These are phyloP conservation scores for Cotesia congregata DNA, from an alignment of 2,888 invertebrate species.

Conservation along the genomic window DNA sequence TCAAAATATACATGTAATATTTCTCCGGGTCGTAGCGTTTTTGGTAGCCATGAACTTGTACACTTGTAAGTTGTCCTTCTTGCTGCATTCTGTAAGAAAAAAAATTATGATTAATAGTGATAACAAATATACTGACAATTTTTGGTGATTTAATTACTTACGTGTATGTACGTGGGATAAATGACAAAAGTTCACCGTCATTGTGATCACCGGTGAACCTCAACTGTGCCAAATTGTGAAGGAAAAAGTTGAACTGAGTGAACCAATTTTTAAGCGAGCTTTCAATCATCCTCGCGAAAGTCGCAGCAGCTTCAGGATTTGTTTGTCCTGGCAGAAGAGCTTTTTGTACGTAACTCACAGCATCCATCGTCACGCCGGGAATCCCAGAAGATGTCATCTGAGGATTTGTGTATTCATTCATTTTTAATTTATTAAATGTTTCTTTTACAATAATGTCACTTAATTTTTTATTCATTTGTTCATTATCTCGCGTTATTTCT, in stretches of 20 bases:
- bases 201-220: slow-evolving; percentile 91
- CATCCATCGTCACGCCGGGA: slow-evolving; percentile 90
- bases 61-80: slow-evolving; percentile 89
- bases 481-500: slow-evolving; percentile 40
- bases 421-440: slow-evolving; percentile 54
- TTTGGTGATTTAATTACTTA: slow-evolving; percentile 71
- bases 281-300: slow-evolving; percentile 95
- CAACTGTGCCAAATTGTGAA: slow-evolving; percentile 95
- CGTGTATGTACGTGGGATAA: slow-evolving; percentile 95
- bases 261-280: slow-evolving; percentile 93
- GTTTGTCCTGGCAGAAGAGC: slow-evolving; percentile 90
- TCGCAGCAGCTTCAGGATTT: slow-evolving; percentile 96
- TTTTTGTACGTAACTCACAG: slow-evolving; percentile 92
- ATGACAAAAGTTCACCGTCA: slow-evolving; percentile 86
- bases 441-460: slow-evolving; percentile 57
- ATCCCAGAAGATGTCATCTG: slow-evolving; percentile 95
- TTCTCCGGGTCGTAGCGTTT: slow-evolving; percentile 98
- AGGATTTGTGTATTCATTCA: slow-evolving; percentile 60
- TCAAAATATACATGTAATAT: slow-evolving; percentile 93
- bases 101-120: background rate
- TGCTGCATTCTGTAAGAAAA: slow-evolving; percentile 79
- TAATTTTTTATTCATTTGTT: slow-evolving; percentile 50
- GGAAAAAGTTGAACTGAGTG: slow-evolving; percentile 97
- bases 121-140: background rate
- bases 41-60: slow-evolving; percentile 90